These are phyloP conservation scores for Piprites chloris DNA, from an alignment of 2,113 vertebrate genomes.

Conservation along the genomic window DNA sequence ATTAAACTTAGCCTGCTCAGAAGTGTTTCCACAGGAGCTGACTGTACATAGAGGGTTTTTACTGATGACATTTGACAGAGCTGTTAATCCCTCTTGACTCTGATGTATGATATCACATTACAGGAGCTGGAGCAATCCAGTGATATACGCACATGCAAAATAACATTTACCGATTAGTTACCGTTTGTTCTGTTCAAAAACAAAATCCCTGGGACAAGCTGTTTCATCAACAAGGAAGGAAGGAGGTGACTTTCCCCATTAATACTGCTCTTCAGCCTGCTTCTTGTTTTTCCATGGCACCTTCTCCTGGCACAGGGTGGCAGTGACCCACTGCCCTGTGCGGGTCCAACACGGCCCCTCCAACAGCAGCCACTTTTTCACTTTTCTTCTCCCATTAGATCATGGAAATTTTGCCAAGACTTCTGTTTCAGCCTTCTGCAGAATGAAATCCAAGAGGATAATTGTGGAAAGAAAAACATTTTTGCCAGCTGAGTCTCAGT, in stretches of 20 bases:
- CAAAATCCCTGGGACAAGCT: background rate
- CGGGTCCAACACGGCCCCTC: background rate
- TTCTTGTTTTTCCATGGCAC: background rate
- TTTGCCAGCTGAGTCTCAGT: constrained; percentile 53
- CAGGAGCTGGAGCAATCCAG: background rate
- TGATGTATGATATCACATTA: background rate
- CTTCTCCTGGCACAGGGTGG: background rate
- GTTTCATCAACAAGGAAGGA: fast-evolving
- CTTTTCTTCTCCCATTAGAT: background rate
- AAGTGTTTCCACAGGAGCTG: constrained; percentile 23
- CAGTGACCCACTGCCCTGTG: background rate
- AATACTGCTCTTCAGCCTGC: background rate
- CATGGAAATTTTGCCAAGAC: background rate
- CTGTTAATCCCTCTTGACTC: background rate
- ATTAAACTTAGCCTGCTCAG: constrained; percentile 53
- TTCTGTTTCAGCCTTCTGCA: background rate
- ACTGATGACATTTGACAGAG: background rate
- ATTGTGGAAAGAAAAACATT: constrained; percentile 27
- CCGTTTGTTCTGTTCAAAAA: background rate
- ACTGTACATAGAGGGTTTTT: background rate
- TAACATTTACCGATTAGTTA: background rate
- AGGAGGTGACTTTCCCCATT: background rate
- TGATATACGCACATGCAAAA: background rate
- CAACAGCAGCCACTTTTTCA: background rate
- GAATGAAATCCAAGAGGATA: background rate